phyloP scores from a whole-genome alignment of 2,888 invertebrate genomes.

The Biston stratarius region DNA sequence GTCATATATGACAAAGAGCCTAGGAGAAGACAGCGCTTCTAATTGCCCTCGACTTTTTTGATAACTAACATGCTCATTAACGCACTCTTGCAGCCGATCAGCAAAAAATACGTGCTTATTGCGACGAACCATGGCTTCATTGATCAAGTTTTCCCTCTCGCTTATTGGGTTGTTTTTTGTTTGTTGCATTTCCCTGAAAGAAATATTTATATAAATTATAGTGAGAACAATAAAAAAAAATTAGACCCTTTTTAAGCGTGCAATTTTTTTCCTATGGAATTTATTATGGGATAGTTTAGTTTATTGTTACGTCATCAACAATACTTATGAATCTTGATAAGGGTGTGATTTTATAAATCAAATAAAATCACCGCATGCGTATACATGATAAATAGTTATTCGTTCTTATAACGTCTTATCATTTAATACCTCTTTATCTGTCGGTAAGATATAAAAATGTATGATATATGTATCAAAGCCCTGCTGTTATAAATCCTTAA shows the following conservation, averaged over 20 bases:
- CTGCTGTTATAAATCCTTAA: slow-evolving; percentile 28
- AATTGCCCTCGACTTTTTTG: slow-evolving; percentile 62
- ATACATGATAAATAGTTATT: slow-evolving; percentile 56
- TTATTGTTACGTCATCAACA: slow-evolving; percentile 29
- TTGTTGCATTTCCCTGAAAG: slow-evolving; percentile 84
- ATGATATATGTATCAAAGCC: slow-evolving; percentile 52
- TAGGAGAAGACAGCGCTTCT: slow-evolving; percentile 87
- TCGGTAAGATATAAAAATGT: slow-evolving; percentile 58
- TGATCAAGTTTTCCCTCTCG: slow-evolving; percentile 79
- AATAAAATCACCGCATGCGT: slow-evolving; percentile 68
- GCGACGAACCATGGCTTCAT: slow-evolving; percentile 83
- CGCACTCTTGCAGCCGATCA: slow-evolving; percentile 89
- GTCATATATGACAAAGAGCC: slow-evolving; percentile 90
- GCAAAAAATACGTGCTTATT: slow-evolving; percentile 89
- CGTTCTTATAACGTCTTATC: slow-evolving; percentile 60
- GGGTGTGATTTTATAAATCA: slow-evolving; percentile 47
- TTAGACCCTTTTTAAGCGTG: not conserved
- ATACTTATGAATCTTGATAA: slow-evolving; percentile 33
- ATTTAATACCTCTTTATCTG: slow-evolving; percentile 58
- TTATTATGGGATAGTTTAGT: slow-evolving; percentile 17
- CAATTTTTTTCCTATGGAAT: not conserved
- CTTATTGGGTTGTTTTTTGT: slow-evolving; percentile 81
- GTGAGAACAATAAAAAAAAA: not conserved
- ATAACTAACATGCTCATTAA: slow-evolving; percentile 88
- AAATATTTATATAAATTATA: not conserved